These are phyloP conservation scores for Drosophila persimilis DNA, from an alignment of 1,140 invertebrate species.

Conservation along the genomic window DNA sequence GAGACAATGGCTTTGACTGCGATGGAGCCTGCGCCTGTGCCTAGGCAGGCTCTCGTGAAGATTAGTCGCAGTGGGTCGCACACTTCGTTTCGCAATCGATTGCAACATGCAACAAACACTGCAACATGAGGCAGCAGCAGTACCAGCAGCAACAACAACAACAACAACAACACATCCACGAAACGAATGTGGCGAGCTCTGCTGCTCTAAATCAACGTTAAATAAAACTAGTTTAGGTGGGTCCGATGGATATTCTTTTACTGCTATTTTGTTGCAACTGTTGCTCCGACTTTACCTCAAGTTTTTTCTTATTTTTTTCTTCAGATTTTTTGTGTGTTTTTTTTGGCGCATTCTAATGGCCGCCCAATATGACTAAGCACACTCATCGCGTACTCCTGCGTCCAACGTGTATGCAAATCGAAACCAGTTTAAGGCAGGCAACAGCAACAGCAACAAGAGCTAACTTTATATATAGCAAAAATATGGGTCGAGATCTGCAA, in stretches of 20 bases:
- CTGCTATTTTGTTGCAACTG: constrained; percentile 76
- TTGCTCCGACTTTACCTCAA: constrained; percentile 33
- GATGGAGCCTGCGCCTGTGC: constrained; percentile 35
- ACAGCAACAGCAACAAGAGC: constrained; percentile 33
- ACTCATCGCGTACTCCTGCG: constrained; percentile 82
- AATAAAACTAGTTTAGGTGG: constrained; percentile 82
- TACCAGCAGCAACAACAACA: constrained; percentile 29
- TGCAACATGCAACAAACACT: constrained; percentile 68
- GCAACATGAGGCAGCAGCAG: constrained; percentile 29
- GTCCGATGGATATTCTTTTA: constrained; percentile 82
- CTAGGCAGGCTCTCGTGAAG: constrained; percentile 62
- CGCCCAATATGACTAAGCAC: constrained; percentile 83
- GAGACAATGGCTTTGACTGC: background rate
- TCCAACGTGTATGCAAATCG: constrained; percentile 82
- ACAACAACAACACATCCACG: constrained; percentile 30
- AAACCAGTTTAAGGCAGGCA: constrained; percentile 73
- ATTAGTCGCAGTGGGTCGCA: constrained; percentile 81
- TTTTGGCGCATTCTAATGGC: constrained; percentile 81
- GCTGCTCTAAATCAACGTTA: constrained; percentile 75
- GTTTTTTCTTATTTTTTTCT: constrained; percentile 28
- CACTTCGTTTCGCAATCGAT: constrained; percentile 81
- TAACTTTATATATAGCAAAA: constrained; percentile 68
- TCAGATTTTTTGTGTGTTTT: constrained; percentile 1
- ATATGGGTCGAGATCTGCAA: constrained; percentile 82
- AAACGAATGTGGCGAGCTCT: constrained; percentile 72